Evolutionary conservation across 1,140 invertebrate genomes (phyloP), one percentile per base, ranked within the genome.

Genomic region (Cotesia glomerata): DNA sequence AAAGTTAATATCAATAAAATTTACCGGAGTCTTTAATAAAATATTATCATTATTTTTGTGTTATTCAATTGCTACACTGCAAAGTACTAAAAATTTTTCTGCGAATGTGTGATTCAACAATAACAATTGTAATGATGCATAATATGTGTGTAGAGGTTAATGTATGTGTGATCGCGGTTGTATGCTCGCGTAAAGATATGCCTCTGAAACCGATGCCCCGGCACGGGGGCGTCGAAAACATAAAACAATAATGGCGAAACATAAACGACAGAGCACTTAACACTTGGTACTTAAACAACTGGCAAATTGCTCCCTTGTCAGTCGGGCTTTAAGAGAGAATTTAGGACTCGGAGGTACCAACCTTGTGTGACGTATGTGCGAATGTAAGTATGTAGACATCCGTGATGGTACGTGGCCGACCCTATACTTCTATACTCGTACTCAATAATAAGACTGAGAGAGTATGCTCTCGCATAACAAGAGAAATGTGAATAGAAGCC

Each of bases 241-340:
- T 87, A 87, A 87, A 87, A 87, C 86, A 87, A 86, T 87, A 87
- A 87, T 85, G 84, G 84, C 82, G 78, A 82, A 84, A 81, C 86
- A 86, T 86, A 86, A 87, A 86, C 86, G 84, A 82, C 82, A 78
- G 79, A 83, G 85, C 85, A 87, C 85, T 87, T 86, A 87, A 87
- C 86, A 86, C 86, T 86, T 86, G 85, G 85, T 80, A 86, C 85
- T 87, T 87, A 87, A 87, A 86, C 84, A 87, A 86, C 86, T 87
- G 84, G 85, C 84, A 87, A 87, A 87, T 87, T 86, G 85, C 85
- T 85, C 83, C 83, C 85, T 84, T 86, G 84, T 86, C 84, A 86
- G 82, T 81, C 79, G 75, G 76, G 78, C 78, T 80, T 83, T 82
- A 83, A 81, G 80, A 77, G 82, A 81, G 84, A 84, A 85, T 86